Evolutionary conservation across 2,797 vertebrate genomes (phyloP), one percentile per base, ranked within the genome.

Genomic region (Chloroceryle amazona): DNA sequence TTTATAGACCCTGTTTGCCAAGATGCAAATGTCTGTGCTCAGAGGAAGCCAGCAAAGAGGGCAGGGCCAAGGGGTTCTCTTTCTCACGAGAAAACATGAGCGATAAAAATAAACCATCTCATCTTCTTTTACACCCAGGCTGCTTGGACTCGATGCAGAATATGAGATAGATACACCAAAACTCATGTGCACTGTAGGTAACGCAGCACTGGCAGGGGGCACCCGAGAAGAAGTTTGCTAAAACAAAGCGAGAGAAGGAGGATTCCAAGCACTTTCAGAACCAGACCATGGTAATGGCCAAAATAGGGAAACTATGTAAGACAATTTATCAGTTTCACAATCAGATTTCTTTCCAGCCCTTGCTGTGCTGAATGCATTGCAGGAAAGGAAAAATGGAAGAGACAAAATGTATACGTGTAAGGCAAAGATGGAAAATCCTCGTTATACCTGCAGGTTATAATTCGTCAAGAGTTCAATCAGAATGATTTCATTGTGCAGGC

Each of bases 291-390:
- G 94, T 89, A 97, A 97, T 96, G 92, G 96, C 96, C 96, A 97
- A 97, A 97, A 96, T 95, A 97, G 96, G 92, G 95, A 97, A 97
- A 97, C 96, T 96, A 97, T 97, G 97, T 96, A 96, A 96, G 90
- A 96, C 94, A 96, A 96, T 97, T 96, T 97, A 97, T 96, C 95
- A 96, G 96, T 93, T 97, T 96, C 96, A 97, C 93, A 96, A 96
- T 97, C 96, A 96, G 94, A 95, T 96, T 95, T 96, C 93, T 96
- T 97, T 96, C 96, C 95, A 96, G 92, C 83, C 76, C 90, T 93
- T 79, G 94, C 90, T 96, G 90, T 90, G 96, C 94, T 93, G 90
- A 94, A 94, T 81, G 79, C 89, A 46, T 90, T 62, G 82, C 89
- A 92, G 84, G 76, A 86, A 91, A 95, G 75, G 75, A 79, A 91